phyloP scores from a whole-genome alignment of 2,113 vertebrate genomes.

The Myotis lucifugus region DNA sequence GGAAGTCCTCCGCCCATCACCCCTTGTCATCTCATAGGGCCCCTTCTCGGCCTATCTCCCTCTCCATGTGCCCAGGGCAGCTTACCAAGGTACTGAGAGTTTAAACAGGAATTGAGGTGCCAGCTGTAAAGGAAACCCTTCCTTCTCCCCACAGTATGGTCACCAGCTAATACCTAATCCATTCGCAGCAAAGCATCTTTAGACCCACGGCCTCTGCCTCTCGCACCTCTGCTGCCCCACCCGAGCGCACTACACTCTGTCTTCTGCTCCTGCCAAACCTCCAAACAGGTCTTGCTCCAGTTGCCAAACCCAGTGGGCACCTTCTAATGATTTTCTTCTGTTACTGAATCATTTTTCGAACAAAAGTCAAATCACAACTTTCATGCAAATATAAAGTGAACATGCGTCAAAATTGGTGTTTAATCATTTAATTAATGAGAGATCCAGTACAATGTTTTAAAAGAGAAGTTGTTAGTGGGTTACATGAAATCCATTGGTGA shows the following conservation, averaged over 20 bases:
- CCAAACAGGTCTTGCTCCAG: not conserved
- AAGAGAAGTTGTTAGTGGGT: not conserved
- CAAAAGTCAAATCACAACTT: not conserved
- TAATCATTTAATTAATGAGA: not conserved
- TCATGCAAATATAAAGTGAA: conserved; percentile 16
- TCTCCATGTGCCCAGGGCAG: not conserved
- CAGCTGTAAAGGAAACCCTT: not conserved
- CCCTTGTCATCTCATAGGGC: not conserved
- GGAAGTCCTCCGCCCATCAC: not conserved
- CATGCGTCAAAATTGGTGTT: not conserved
- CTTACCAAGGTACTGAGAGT: not conserved
- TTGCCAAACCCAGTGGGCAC: not conserved
- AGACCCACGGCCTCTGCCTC: not conserved
- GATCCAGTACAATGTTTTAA: not conserved
- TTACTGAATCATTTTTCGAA: not conserved
- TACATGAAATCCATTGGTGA: not conserved
- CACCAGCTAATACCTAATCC: not conserved
- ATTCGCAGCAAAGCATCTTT: not conserved
- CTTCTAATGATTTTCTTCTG: not conserved
- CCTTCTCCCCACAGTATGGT: not conserved
- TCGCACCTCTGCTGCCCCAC: not conserved
- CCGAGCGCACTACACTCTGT: not conserved
- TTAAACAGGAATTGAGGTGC: not conserved
- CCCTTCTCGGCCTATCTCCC: not conserved
- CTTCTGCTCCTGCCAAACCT: not conserved